Percentiles rank a stretch among this genome's conserved stretches.
These are phyloP conservation scores for Drosophila dunni DNA, from an alignment of 1,140 invertebrate species.

Conservation along the genomic window DNA sequence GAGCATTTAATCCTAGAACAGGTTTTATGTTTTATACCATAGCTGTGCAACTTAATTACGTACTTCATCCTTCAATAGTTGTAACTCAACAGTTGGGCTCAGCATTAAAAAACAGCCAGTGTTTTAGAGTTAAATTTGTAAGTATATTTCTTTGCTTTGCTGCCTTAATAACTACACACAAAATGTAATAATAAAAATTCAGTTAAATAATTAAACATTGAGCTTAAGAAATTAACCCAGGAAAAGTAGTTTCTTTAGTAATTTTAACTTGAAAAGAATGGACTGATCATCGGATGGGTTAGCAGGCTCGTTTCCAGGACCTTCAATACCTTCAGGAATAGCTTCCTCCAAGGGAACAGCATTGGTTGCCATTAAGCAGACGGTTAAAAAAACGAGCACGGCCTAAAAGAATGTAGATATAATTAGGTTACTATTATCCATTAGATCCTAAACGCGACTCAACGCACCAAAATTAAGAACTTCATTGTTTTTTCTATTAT, in stretches of 20 bases:
- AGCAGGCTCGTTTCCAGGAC: constrained; percentile 61
- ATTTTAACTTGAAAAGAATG: constrained; percentile 71
- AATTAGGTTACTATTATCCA: constrained; percentile 33
- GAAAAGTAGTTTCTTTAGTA: constrained; percentile 78
- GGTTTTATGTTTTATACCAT: no score
- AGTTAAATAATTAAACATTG: constrained; percentile 32
- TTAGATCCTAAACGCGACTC: not conserved
- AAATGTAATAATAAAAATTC: no score
- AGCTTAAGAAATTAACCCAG: constrained; percentile 57
- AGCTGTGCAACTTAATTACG: no score
- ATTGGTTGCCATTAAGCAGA: constrained; percentile 62
- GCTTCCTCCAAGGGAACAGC: constrained; percentile 77
- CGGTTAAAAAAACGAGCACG: constrained; percentile 70
- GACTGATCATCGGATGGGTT: constrained; percentile 75
- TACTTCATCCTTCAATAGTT: no score
- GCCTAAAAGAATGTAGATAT: constrained; percentile 49
- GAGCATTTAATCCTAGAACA: no score
- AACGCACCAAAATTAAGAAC: constrained; percentile 77
- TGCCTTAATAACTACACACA: no score
- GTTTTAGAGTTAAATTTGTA: no score
- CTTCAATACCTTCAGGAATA: constrained; percentile 76
- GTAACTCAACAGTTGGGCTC: no score
- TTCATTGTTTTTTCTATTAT: constrained; percentile 66
- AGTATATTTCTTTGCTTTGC: no score
- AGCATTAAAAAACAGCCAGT: no score